phyloP scores from a whole-genome alignment of 2,888 invertebrate species.

The Choristoneura rosaceana region DNA sequence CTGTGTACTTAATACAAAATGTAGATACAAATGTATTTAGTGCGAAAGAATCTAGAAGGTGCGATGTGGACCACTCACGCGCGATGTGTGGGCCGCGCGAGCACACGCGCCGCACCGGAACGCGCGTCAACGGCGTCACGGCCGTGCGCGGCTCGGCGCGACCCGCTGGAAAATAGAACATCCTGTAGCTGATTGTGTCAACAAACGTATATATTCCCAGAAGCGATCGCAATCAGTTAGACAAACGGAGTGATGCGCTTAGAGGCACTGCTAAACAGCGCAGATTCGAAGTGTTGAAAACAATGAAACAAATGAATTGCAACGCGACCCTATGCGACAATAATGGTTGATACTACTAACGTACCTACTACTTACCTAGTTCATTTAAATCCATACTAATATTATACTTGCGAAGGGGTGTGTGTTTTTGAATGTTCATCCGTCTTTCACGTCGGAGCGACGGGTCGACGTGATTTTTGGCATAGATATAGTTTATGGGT shows the following conservation, averaged over 20 bases:
- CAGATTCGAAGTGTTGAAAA: background rate
- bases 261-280: slow-evolving; percentile 1
- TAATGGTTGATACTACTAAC: background rate
- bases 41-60: slow-evolving; percentile 56
- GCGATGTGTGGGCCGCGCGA: slow-evolving; percentile 90
- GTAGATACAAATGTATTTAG: background rate
- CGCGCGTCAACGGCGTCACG: slow-evolving; percentile 86
- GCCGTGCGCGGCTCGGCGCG: slow-evolving; percentile 47
- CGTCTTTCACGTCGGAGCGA: too few species aligned
- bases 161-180: slow-evolving; percentile 12
- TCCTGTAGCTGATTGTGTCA: background rate
- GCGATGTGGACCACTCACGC: slow-evolving; percentile 91
- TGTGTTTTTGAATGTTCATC: too few species aligned
- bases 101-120: slow-evolving; percentile 90
- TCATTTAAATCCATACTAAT: too few species aligned
- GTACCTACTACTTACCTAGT: background rate
- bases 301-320: background rate
- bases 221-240: background rate
- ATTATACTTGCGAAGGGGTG: too few species aligned
- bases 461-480: too few species aligned
- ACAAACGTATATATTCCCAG: background rate
- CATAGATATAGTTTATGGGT: too few species aligned
- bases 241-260: background rate
- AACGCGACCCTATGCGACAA: background rate
- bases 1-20: background rate